Conservation (phyloP, 2,797 vertebrate species). For the Centroberyx gerrardi region DNA sequence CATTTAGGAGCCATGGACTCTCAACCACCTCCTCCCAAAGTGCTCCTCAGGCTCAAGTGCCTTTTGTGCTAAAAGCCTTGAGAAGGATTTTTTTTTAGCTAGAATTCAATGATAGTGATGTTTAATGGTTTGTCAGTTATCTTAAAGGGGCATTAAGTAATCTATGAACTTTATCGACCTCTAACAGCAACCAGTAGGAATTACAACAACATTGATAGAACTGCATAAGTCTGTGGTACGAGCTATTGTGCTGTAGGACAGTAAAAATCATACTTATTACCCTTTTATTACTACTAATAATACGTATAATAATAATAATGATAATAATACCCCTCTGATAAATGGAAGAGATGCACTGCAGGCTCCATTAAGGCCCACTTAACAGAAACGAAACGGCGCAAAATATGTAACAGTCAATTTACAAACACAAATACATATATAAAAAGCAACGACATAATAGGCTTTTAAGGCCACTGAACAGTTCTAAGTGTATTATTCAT, state of each 20-base stretch:
- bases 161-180: too few relatives aligned
- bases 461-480: conserved; percentile 2
- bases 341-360: too few relatives aligned
- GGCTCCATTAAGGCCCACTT: too few relatives aligned
- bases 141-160: background rate
- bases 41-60: background rate
- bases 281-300: too few relatives aligned
- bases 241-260: too few relatives aligned
- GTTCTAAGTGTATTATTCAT: conserved; percentile 35
- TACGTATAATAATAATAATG: too few relatives aligned
- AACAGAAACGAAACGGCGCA: too few relatives aligned
- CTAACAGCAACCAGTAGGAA: too few relatives aligned
- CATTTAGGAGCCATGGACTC: conserved; percentile 4
- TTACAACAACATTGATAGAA: too few relatives aligned
- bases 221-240: too few relatives aligned
- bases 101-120: background rate
- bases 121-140: background rate
- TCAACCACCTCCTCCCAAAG: background rate
- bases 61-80: background rate
- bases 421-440: background rate
- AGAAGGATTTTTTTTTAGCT: background rate
- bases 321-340: too few relatives aligned
- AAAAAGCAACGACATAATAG: conserved; percentile 17
- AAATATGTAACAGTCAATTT: background rate
- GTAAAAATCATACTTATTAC: too few relatives aligned